A percentile compares a stretch with the other conserved stretches of the same genome.
Evolutionary conservation across 2,797 vertebrate genomes (phyloP).

Genomic region (Hylomyscus alleni): DNA sequence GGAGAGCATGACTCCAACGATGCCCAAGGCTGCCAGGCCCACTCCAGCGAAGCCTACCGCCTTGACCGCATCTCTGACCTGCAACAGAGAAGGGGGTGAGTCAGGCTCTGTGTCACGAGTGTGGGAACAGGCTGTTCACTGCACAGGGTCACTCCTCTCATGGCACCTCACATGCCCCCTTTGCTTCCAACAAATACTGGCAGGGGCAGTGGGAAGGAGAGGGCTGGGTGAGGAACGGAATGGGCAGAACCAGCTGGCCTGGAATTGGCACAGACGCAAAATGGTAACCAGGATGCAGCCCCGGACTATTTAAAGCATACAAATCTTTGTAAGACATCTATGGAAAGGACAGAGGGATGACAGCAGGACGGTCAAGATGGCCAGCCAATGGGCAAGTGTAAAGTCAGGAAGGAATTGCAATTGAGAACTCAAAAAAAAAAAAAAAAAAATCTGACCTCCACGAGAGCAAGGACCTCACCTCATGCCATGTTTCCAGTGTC

Average conservation of each 20-base stretch:
- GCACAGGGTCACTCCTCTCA: neutral
- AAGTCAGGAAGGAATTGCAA: neutral
- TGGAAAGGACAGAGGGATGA: neutral
- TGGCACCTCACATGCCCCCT: neutral
- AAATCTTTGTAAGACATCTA: neutral
- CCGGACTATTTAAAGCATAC: constrained; percentile 4
- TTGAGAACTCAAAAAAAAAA: neutral
- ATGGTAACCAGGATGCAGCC: neutral
- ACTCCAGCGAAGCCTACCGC: neutral
- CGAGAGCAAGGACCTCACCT: neutral
- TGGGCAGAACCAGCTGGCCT: constrained; percentile 34
- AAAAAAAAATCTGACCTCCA: neutral
- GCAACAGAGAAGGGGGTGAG: constrained; percentile 51
- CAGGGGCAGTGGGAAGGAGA: neutral
- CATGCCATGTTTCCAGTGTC: too few relatives aligned
- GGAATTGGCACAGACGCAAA: neutral
- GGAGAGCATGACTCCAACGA: constrained; percentile 75
- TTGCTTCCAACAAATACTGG: neutral
- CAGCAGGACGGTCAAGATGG: neutral
- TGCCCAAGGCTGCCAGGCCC: constrained; percentile 61
- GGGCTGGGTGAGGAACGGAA: neutral
- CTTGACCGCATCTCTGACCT: constrained; percentile 76
- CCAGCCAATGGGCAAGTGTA: neutral
- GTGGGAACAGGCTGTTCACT: neutral
- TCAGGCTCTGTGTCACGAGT: neutral